Percentiles rank a stretch among this genome's conserved stretches.
Conservation (phyloP, 2,888 invertebrate genomes). For the Aromia moschata region DNA sequence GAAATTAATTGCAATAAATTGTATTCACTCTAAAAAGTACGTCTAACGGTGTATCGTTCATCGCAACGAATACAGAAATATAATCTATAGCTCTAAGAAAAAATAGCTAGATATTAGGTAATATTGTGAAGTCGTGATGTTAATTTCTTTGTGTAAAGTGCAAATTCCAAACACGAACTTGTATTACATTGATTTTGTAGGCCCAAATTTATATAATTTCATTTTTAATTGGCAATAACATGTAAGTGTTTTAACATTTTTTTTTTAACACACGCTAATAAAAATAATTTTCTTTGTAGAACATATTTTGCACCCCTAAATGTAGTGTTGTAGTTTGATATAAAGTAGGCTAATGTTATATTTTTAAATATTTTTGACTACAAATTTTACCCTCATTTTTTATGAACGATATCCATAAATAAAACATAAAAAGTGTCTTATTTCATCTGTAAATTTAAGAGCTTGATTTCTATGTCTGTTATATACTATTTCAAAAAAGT, state of each 20-base stretch:
- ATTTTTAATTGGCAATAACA: neutral
- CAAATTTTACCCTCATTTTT: no score
- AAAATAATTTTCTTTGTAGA: constrained; percentile 6
- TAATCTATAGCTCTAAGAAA: neutral
- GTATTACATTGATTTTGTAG: neutral
- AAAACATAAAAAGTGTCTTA: no score
- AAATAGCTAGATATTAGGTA: neutral
- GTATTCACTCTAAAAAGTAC: no score
- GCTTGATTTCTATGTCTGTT: no score
- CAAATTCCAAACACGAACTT: neutral
- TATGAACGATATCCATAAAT: no score
- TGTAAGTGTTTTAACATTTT: constrained; percentile 4
- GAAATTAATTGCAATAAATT: constrained; percentile 14
- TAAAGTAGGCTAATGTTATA: neutral
- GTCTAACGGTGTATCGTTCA: no score
- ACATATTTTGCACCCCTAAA: constrained; percentile 2
- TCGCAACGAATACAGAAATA: no score
- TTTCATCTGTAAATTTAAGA: no score
- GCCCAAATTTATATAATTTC: neutral
- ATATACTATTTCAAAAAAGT: no score
- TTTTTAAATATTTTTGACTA: neutral
- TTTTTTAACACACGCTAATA: constrained; percentile 2
- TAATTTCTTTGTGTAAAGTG: constrained; percentile 18
- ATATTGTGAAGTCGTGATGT: neutral
- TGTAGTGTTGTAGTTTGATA: constrained; percentile 5